Percentiles rank a stretch among this genome's conserved stretches.
These are phyloP conservation scores for Sphaeridia pumilis DNA, from an alignment of 2,888 invertebrate genomes.

Conservation along the genomic window DNA sequence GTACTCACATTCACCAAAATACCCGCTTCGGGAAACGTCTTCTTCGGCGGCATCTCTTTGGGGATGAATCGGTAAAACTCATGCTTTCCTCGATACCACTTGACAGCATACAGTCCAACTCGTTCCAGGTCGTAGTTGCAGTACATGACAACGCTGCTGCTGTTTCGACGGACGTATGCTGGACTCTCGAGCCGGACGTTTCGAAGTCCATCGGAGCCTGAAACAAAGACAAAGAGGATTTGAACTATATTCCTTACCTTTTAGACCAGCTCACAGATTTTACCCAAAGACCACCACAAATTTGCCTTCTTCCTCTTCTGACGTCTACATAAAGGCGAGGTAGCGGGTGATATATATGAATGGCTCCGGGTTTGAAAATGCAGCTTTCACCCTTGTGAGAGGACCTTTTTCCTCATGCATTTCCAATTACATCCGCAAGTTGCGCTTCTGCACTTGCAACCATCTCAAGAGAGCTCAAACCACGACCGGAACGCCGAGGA, in stretches of 20 bases:
- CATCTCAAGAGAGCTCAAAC: too few species aligned
- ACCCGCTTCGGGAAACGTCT: slow-evolving; percentile 24
- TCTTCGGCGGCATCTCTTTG: slow-evolving; percentile 23
- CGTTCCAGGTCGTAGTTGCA: slow-evolving; percentile 32
- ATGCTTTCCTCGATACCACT: slow-evolving; percentile 26
- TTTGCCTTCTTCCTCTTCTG: not conserved
- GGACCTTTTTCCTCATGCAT: too few species aligned
- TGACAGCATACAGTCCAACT: slow-evolving; percentile 31
- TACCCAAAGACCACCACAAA: too few species aligned
- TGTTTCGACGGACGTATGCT: slow-evolving; percentile 23
- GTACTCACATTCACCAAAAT: slow-evolving; percentile 31
- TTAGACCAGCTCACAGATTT: not conserved
- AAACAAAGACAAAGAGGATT: not conserved
- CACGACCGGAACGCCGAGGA: too few species aligned
- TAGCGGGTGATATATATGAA: not conserved
- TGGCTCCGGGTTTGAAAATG: not conserved
- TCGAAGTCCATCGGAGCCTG: slow-evolving; percentile 20
- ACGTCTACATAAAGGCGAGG: not conserved
- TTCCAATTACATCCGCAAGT: too few species aligned
- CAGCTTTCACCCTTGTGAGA: too few species aligned
- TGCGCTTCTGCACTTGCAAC: too few species aligned
- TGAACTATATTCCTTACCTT: not conserved
- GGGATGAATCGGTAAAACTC: slow-evolving; percentile 28
- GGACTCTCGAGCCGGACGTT: slow-evolving; percentile 28
- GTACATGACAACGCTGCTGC: slow-evolving; percentile 21